Base-by-base conservation (phyloP, 2,797 vertebrate species). In the Danio albolineatus region DNA sequence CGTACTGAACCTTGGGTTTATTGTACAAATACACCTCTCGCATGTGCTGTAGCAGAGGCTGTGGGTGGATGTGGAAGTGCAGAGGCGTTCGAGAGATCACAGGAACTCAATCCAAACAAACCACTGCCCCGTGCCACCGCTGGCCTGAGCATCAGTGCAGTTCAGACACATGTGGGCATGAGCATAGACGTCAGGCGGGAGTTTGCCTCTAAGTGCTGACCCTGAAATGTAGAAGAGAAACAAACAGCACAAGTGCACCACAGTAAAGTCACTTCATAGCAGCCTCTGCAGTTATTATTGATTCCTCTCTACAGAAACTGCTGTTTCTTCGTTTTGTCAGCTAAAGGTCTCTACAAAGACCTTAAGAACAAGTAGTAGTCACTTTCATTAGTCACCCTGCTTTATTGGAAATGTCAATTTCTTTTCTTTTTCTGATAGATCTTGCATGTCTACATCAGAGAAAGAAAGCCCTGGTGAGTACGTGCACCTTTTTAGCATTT, bases 401-500 rank as follows among this genome's bases (percentile, higher is more conserved):
- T 83, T 85, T 82, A 1, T 82, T 10, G 70, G 61, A 78, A 61
- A 78, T 69, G 28, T 70, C 65, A 78, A 49, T 60, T 14, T 88
- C 84, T 79, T 72, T 78, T 85, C 89, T 76, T 87, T 89, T 78
- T 73, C 56, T 90, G 54, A 67, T 83, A 98, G 96, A 87, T 95
- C 95, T 21, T 89, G 90, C 12, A 90, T 90, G 39, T 94, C 94
- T 2, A 87, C 88, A 17, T 92, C 89, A 73, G 94, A 95, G 87
- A 94, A 89, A 67, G 89, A 91, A 57, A 89, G 36, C 80, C 73
- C 81, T 78, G 94, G 96, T 98, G 91, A 95, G 96, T 92, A 13
- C 54, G 19, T 73, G n/a, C 21, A 43, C 41, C 36, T 60, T 44
- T 73, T 46, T 53, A 39, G 39, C n/a, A 69, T 43, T 57, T 66